These are phyloP conservation scores for Oreortyx pictus DNA, from an alignment of 2,797 vertebrate species.

Conservation along the genomic window DNA sequence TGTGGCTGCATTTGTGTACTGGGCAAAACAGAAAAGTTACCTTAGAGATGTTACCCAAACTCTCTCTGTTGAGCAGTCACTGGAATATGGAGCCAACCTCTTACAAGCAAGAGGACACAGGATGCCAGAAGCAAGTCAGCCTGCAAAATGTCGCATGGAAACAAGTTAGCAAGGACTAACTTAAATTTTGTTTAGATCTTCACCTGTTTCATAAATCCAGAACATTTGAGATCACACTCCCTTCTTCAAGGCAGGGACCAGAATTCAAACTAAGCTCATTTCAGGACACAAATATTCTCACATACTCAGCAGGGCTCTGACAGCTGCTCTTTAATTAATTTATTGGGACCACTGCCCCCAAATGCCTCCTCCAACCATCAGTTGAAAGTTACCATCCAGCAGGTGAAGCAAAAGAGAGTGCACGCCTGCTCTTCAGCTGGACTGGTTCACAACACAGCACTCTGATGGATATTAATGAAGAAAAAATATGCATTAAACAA, in stretches of 20 bases:
- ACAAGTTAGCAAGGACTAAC: background rate
- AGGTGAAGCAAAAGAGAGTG: background rate
- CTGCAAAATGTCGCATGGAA: constrained; percentile 27
- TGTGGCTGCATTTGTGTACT: background rate
- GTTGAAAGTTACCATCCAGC: background rate
- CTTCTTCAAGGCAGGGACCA: background rate
- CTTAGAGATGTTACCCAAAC: constrained; percentile 40
- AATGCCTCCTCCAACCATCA: background rate
- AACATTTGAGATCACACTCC: accelerated
- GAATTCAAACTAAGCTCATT: background rate
- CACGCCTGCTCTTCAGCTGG: background rate
- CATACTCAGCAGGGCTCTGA: background rate
- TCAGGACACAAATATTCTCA: background rate
- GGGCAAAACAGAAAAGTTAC: constrained; percentile 11
- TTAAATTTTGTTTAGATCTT: background rate
- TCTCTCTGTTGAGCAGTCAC: constrained; percentile 34
- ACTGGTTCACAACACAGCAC: background rate
- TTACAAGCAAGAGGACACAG: constrained; percentile 25
- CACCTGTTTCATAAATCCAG: background rate
- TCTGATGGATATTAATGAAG: background rate
- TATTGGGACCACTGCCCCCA: background rate
- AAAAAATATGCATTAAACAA: background rate
- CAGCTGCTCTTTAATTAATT: background rate
- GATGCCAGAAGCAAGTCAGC: constrained; percentile 36
- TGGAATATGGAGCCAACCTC: constrained; percentile 22